Base-by-base conservation (phyloP, 2,888 invertebrate species). In the Epiblema foenella region DNA sequence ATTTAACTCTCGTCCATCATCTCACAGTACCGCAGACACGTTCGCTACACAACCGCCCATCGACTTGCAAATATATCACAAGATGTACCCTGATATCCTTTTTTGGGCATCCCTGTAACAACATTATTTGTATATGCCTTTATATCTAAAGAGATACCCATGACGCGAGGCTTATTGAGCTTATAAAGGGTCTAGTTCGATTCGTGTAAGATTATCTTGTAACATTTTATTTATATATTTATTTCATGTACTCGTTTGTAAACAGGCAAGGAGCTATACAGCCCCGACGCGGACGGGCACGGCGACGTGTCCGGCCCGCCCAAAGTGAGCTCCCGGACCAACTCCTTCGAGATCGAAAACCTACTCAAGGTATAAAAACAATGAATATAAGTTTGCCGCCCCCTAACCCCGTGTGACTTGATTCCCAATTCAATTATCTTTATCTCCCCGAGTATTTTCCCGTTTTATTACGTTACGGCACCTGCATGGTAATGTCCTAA, bases 281-380 rank as follows among this genome's bases (percentile, higher is more conserved):
- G 95, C 77, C 95, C 96, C 18, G 96, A 96, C 76, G 74, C 86
- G 1, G 92, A 92, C 20, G 84, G 80, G 0, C 89, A 89, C 85
- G 85, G 94, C 75, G 79, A 92, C 81, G 84, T 78, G 72, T 81
- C 84, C 24, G 93, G 93, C 58, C 90, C 92, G 15, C 93, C 93
- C 10, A 96, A 96, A 90, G 96, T 95, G 82, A 95, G 96, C 79
- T 97, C 97, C 66, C 95, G 98, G 79, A 97, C 98, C 74, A 98
- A 98, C 91, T 98, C 98, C 71, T 98, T 98, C 89, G 98, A 98
- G 94, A 98, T 98, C 83, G 98, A 98, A 93, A 98, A 98, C 92
- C 95, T 98, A 82, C 95, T 99, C 77, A 98, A 98, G 96, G 95
- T 95, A 84, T 59, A 64, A 68, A 63, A 70, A 68, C 39, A 68